phyloP scores from a whole-genome alignment of 2,888 invertebrate species.

The Anarsia innoxiella region DNA sequence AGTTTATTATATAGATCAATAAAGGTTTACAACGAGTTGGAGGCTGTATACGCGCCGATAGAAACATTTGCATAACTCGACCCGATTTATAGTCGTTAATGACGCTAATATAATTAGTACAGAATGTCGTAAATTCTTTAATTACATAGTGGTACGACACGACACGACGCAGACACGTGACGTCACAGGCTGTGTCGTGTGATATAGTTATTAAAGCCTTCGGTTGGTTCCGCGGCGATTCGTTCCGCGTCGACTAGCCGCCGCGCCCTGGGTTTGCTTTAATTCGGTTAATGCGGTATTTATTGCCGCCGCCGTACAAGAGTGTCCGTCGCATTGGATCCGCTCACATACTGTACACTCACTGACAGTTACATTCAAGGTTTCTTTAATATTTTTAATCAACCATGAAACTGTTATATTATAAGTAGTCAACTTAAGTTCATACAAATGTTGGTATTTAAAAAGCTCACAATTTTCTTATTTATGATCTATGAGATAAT shows the following conservation, averaged over 20 bases:
- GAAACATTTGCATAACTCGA: slow-evolving; percentile 7
- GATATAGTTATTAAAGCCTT: too few species aligned
- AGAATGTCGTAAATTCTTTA: background rate
- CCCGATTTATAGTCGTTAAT: background rate
- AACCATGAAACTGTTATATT: too few species aligned
- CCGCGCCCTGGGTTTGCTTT: background rate
- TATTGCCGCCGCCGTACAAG: background rate
- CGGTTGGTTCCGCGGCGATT: too few species aligned
- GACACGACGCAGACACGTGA: background rate
- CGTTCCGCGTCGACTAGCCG: background rate
- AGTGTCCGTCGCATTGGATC: too few species aligned
- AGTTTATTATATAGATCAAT: slow-evolving; percentile 8
- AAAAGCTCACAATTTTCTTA: background rate
- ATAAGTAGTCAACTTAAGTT: too few species aligned
- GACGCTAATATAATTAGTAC: background rate
- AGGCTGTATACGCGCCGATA: too few species aligned
- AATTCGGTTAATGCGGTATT: background rate
- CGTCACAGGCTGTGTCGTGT: too few species aligned
- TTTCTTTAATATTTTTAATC: too few species aligned
- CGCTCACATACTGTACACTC: too few species aligned
- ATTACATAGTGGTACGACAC: background rate
- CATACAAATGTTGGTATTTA: too few species aligned
- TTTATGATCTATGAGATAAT: background rate
- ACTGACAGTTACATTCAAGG: too few species aligned
- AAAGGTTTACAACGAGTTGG: slow-evolving; percentile 3